phyloP scores from a whole-genome alignment of 2,888 invertebrate species.

The Norana najaformis region DNA sequence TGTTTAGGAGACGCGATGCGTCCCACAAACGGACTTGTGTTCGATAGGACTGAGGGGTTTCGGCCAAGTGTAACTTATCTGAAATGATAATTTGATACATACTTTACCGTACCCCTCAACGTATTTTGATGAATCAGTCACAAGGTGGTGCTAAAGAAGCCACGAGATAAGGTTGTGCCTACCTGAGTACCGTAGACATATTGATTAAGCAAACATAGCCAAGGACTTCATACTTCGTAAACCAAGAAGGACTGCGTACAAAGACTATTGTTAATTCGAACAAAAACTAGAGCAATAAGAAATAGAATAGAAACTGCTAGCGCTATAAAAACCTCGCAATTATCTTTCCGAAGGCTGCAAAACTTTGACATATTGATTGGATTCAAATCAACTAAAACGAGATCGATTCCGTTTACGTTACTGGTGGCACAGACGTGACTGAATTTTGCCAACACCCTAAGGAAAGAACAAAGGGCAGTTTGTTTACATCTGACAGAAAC shows the following conservation, averaged over 20 bases:
- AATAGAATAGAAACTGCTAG: neutral
- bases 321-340: neutral
- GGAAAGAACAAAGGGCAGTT: neutral
- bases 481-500: neutral
- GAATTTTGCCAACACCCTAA: neutral
- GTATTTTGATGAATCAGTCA: neutral
- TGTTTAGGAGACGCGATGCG: conserved; percentile 5
- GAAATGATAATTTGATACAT: neutral
- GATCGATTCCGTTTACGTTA: neutral
- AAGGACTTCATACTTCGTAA: neutral
- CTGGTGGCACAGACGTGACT: neutral
- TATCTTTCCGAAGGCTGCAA: neutral
- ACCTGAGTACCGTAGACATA: neutral
- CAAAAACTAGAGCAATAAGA: neutral
- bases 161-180: neutral
- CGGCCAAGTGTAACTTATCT: neutral
- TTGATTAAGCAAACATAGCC: too few species aligned
- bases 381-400: too few species aligned
- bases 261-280: neutral
- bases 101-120: neutral
- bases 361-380: neutral
- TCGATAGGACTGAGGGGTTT: neutral
- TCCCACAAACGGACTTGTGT: neutral
- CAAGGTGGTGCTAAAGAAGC: neutral
- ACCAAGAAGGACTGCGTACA: neutral